Percentiles rank a stretch among this genome's conserved stretches.
Conservation (phyloP, 2,888 invertebrate genomes). For the Yponomeuta sedellus region DNA sequence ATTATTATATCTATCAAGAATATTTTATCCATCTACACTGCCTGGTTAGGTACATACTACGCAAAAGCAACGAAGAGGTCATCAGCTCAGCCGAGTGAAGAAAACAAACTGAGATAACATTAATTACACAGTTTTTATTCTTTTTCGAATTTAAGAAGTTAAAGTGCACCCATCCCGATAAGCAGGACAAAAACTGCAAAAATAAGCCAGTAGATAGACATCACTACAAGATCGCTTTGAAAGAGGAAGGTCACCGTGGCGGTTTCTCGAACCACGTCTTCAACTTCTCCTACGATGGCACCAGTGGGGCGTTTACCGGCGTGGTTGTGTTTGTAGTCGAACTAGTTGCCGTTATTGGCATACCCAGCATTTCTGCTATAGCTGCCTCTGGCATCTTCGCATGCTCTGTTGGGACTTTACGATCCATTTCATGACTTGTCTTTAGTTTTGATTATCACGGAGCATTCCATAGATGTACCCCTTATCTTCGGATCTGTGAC, state of each 20-base stretch:
- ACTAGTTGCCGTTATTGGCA: constrained; percentile 38
- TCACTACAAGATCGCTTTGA: constrained; percentile 45
- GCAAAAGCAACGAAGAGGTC: too few relatives aligned
- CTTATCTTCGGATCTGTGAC: constrained; percentile 45
- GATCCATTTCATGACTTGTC: constrained; percentile 44
- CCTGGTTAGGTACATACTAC: too few relatives aligned
- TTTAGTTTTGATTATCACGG: constrained; percentile 50
- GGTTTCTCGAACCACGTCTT: constrained; percentile 56
- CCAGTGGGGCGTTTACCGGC: constrained; percentile 28
- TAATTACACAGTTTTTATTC: too few relatives aligned
- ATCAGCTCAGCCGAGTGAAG: too few relatives aligned
- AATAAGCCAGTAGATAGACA: not conserved
- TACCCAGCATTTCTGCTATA: not conserved
- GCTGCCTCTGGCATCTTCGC: constrained; percentile 52
- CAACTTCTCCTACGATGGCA: constrained; percentile 48
- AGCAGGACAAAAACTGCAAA: not conserved
- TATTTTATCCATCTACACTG: not conserved
- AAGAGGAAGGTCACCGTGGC: constrained; percentile 64
- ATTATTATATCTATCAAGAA: too few relatives aligned
- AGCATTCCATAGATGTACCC: constrained; percentile 44
- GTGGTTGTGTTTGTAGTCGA: too few relatives aligned
- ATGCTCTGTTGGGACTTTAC: constrained; percentile 46
- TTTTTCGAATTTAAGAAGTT: too few relatives aligned
- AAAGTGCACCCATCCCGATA: too few relatives aligned
- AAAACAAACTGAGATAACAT: too few relatives aligned